Evolutionary conservation across 2,888 invertebrate species (phyloP).

Genomic region (Cylloceria caligata): DNA sequence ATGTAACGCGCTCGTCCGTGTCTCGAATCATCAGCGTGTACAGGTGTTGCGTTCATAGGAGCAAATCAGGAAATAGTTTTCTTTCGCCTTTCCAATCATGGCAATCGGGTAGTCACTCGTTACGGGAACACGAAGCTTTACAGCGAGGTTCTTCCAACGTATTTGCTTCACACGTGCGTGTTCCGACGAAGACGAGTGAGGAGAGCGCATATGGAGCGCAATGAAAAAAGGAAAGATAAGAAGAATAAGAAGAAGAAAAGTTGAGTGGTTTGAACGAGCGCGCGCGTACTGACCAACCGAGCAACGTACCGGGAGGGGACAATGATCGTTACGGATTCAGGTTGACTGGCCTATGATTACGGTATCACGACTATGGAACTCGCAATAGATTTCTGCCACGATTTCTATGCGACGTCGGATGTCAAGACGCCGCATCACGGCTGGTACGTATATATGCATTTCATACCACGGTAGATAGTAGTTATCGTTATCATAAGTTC

Average conservation of each 20-base stretch:
- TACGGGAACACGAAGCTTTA: constrained; percentile 35
- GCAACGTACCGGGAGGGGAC: constrained; percentile 26
- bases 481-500: too few relatives aligned
- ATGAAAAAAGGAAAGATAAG: constrained; percentile 3
- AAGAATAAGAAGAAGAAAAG: constrained; percentile 15
- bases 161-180: constrained; percentile 31
- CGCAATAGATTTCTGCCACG: constrained; percentile 52
- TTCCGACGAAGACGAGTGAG: not conserved
- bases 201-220: constrained; percentile 39
- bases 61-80: constrained; percentile 48
- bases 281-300: constrained; percentile 31
- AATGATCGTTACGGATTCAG: constrained; percentile 73
- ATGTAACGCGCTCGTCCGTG: constrained; percentile 14
- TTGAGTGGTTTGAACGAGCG: constrained; percentile 28
- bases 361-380: constrained; percentile 67
- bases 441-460: not conserved
- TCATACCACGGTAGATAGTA: too few relatives aligned
- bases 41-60: constrained; percentile 13
- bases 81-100: constrained; percentile 31
- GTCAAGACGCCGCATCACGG: constrained; percentile 9
- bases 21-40: constrained; percentile 4
- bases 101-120: constrained; percentile 34
- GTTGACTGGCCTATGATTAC: constrained; percentile 75
- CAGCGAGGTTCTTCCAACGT: constrained; percentile 31
- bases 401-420: constrained; percentile 55